Conservation (phyloP, 2,797 vertebrate species). For the Notolabrus celidotus region DNA sequence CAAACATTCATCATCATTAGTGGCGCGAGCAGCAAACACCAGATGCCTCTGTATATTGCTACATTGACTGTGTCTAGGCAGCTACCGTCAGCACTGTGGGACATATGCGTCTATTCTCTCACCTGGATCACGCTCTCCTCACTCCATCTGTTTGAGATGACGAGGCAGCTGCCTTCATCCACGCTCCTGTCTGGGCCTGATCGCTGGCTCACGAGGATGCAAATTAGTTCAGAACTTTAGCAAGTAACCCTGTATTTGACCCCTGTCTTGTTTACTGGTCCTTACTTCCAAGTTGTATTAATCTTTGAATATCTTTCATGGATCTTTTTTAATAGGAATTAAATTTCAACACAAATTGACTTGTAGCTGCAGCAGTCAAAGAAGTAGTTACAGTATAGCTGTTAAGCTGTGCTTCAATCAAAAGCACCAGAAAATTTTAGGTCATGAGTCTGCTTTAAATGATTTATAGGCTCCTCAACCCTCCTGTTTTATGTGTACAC, state of each 20-base stretch:
- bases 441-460: no score
- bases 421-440: neutral
- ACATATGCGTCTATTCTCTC: constrained; percentile 73
- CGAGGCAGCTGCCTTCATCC: constrained; percentile 59
- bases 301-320: neutral
- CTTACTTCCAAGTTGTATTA: constrained; percentile 1
- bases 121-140: constrained; percentile 67
- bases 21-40: constrained; percentile 60
- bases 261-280: neutral
- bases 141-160: constrained; percentile 71
- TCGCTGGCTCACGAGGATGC: constrained; percentile 22
- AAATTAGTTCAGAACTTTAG: constrained; percentile 25
- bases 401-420: no score
- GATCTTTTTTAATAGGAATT: neutral
- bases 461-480: no score
- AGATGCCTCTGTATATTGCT: constrained; percentile 70
- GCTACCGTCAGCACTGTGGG: constrained; percentile 57
- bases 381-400: neutral
- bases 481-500: no score
- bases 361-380: neutral
- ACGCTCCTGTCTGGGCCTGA: constrained; percentile 44
- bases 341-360: neutral
- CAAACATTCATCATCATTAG: constrained; percentile 83
- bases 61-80: constrained; percentile 62
- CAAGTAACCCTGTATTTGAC: neutral